Percentiles rank a stretch among this genome's conserved stretches.
Conservation (phyloP, 2,888 invertebrate species). For the Flabesymbios commensalis region DNA sequence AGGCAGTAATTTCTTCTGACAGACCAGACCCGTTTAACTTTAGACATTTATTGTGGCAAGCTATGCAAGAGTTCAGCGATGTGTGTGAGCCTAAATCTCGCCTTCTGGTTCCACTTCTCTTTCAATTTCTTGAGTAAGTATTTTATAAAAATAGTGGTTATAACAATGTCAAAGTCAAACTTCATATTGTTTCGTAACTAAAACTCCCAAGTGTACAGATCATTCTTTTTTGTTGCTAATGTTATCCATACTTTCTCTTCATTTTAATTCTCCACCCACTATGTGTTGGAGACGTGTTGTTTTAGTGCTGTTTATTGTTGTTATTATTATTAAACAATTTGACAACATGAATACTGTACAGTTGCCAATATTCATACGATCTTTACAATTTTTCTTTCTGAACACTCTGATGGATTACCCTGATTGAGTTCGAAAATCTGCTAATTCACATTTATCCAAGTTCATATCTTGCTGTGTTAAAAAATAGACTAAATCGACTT, state of each 20-base stretch:
- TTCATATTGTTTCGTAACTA: not conserved
- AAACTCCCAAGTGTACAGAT: not conserved
- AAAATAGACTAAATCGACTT: too few relatives aligned
- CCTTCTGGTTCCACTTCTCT: constrained; percentile 78
- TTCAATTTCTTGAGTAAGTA: constrained; percentile 76
- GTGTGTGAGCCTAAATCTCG: constrained; percentile 80
- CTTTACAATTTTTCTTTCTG: too few relatives aligned
- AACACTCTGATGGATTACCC: too few relatives aligned
- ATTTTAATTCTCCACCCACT: too few relatives aligned
- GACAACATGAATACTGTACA: too few relatives aligned
- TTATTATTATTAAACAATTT: too few relatives aligned
- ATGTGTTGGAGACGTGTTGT: too few relatives aligned
- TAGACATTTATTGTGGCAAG: constrained; percentile 79
- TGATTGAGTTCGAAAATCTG: too few relatives aligned
- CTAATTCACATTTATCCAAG: too few relatives aligned
- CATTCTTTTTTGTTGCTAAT: not conserved
- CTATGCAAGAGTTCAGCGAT: constrained; percentile 74
- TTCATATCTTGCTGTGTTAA: too few relatives aligned
- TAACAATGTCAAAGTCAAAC: not conserved
- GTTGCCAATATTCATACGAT: too few relatives aligned
- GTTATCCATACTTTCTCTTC: not conserved
- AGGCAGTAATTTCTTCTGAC: constrained; percentile 1
- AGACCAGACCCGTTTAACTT: constrained; percentile 74
- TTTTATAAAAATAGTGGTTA: not conserved
- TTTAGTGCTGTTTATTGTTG: too few relatives aligned